These are phyloP conservation scores for Cacoxenus indagator DNA, from an alignment of 2,888 invertebrate species.

Conservation along the genomic window DNA sequence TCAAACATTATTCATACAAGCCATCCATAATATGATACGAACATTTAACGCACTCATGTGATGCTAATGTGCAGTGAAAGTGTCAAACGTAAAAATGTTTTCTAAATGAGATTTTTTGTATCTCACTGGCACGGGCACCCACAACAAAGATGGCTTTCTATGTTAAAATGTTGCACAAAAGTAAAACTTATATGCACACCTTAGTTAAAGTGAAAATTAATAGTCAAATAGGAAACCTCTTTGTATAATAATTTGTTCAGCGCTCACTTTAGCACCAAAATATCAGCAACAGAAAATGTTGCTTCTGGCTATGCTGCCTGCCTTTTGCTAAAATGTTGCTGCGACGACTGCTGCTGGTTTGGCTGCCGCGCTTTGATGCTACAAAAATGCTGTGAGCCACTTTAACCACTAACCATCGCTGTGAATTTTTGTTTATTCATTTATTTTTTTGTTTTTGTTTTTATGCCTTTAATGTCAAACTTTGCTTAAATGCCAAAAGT, in stretches of 20 bases:
- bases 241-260: background rate
- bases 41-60: background rate
- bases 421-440: background rate
- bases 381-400: background rate
- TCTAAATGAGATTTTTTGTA: background rate
- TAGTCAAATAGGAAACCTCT: background rate
- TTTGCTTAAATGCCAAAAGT: constrained; percentile 13
- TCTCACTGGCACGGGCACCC: background rate
- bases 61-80: background rate
- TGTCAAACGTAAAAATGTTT: background rate
- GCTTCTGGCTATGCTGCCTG: background rate
- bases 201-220: background rate
- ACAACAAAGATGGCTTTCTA: background rate
- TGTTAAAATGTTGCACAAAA: background rate
- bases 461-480: constrained; percentile 13
- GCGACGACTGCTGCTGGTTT: background rate
- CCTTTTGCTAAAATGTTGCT: background rate
- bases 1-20: background rate
- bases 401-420: background rate
- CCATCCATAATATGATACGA: background rate
- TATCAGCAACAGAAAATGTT: background rate
- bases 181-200: background rate
- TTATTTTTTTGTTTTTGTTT: constrained; percentile 2
- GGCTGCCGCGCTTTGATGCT: background rate
- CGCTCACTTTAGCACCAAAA: background rate